Base-by-base conservation (phyloP, 2,888 invertebrate species). In the Rotaria sp. region DNA sequence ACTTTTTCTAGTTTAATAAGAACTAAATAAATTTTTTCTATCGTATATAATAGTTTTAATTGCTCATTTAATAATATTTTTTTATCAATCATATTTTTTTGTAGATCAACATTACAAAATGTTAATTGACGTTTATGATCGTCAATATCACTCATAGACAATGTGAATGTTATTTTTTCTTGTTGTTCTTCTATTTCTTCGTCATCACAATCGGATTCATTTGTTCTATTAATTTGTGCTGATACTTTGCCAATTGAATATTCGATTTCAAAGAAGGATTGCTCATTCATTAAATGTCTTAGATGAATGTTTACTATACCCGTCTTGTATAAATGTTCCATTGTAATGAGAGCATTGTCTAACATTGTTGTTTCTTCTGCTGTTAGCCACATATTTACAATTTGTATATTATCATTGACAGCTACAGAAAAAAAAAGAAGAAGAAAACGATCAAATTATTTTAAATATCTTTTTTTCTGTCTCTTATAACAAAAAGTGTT, bases 61-160 rank as follows among this genome's bases (percentile, higher is more conserved):
- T 80, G 80, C n/a, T 80, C 80, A 35, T 45, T 15, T 45, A 80
- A n/a, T 80, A 80, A 80, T 41, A 80, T 45, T n/a, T 80, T 80
- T 45, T 80, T 80, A 4, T 45, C n/a, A n/a, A n/a, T 26, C 80
- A 80, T 80, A 21, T 80, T 26, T 45, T 80, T 11, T 5, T 41
- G 15, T 80, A 80, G 1, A 80, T 80, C 80, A 35, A 80, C 80
- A 26, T 80, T 41, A 80, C 80, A 80, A 41, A 80, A 80, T 80
- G 80, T 80, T 41, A 80, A 45, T n/a, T 80, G 80, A 45, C 80
- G 80, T 45, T 80, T 80, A 80, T 80, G 80, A 80, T 80, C 80
- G 15, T 41, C 80, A 80, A 80, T 80, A 80, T 80, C 80, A n/a
- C 2, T 21, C 26, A 26, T n/a, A 0, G 80, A 38, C 18, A 80